Percentiles rank a stretch among this genome's conserved stretches.
These are phyloP conservation scores for Xanthostigma xanthostigma DNA, from an alignment of 2,888 invertebrate species.

Conservation along the genomic window DNA sequence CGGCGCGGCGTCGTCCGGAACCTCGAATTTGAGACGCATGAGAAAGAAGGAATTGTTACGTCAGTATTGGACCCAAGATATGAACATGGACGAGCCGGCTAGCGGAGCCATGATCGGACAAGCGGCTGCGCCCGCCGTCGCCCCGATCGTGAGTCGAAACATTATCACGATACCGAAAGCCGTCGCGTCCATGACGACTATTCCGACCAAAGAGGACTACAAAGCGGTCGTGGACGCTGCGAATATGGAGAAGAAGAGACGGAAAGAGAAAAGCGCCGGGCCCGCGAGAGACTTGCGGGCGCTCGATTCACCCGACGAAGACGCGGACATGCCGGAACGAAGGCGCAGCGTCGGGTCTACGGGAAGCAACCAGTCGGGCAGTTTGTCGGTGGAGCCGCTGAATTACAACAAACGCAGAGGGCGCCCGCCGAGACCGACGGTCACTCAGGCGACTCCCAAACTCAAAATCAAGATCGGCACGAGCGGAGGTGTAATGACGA, in stretches of 20 bases:
- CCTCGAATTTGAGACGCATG: constrained; percentile 70
- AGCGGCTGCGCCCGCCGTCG: constrained; percentile 40
- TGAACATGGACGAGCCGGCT: constrained; percentile 67
- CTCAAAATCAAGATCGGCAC: constrained; percentile 64
- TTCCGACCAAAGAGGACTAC: constrained; percentile 75
- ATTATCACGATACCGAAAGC: constrained; percentile 77
- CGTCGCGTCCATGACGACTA: constrained; percentile 75
- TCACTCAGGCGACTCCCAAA: constrained; percentile 37
- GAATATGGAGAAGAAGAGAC: constrained; percentile 51
- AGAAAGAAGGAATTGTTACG: constrained; percentile 76
- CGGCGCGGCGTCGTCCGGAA: constrained; percentile 37
- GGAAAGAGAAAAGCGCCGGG: constrained; percentile 37
- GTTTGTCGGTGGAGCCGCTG: constrained; percentile 14
- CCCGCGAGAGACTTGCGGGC: constrained; percentile 46
- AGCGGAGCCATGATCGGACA: constrained; percentile 35
- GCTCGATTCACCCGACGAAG: constrained; percentile 41
- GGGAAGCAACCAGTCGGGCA: constrained; percentile 25
- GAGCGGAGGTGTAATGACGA: constrained; percentile 21
- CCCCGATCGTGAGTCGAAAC: constrained; percentile 46
- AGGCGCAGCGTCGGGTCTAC: constrained; percentile 33
- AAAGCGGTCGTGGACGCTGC: constrained; percentile 49
- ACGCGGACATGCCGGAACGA: constrained; percentile 34
- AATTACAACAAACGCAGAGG: constrained; percentile 24
- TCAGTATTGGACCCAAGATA: constrained; percentile 74
- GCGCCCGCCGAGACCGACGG: constrained; percentile 25